Conservation (phyloP, 2,888 invertebrate genomes). For the Xanthia togata region DNA sequence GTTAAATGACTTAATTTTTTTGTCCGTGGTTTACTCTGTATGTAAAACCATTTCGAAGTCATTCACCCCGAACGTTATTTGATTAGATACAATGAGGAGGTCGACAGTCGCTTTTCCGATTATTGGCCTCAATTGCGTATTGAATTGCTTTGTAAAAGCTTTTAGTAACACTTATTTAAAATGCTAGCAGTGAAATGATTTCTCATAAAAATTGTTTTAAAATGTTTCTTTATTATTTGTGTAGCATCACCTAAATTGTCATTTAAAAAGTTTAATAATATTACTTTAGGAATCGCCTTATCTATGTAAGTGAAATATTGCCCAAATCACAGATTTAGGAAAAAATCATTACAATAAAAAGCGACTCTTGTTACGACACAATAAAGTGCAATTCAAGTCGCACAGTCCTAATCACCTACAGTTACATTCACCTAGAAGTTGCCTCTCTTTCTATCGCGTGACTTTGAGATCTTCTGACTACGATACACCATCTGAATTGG, state of each 20-base stretch:
- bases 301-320: neutral
- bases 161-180: slow-evolving; percentile 9
- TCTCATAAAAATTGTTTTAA: neutral
- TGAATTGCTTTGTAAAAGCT: slow-evolving; percentile 34
- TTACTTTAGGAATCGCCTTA: neutral
- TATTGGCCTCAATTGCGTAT: slow-evolving; percentile 23
- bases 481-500: too few species aligned
- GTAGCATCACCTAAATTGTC: neutral
- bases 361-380: too few species aligned
- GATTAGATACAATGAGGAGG: slow-evolving; percentile 17
- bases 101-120: slow-evolving; percentile 16
- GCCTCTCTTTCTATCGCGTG: too few species aligned
- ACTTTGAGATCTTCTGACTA: too few species aligned
- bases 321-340: neutral
- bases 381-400: too few species aligned
- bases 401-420: too few species aligned
- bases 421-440: too few species aligned
- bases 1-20: neutral
- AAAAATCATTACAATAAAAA: too few species aligned
- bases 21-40: neutral
- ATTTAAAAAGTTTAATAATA: neutral
- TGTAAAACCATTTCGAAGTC: slow-evolving; percentile 9
- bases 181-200: neutral
- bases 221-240: neutral
- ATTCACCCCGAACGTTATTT: slow-evolving; percentile 31